phyloP scores from a whole-genome alignment of 2,113 vertebrate genomes.

The Lagopus leucura region DNA sequence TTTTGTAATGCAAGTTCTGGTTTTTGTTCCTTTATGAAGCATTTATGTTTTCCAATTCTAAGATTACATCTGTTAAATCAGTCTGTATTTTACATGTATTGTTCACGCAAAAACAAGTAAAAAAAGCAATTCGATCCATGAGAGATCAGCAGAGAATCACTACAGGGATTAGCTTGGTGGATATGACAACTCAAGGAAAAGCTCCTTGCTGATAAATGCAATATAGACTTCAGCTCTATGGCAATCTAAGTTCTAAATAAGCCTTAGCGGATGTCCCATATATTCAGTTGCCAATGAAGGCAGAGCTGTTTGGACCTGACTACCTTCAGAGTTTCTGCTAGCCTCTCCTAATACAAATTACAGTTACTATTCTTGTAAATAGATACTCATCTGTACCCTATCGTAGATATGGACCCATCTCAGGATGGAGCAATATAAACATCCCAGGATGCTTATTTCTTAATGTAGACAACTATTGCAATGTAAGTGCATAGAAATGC shows the following conservation, averaged over 20 bases:
- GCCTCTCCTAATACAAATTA: not conserved
- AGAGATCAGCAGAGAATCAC: not conserved
- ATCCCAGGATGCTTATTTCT: not conserved
- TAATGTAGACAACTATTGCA: accelerated
- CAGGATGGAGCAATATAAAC: not conserved
- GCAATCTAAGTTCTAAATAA: not conserved
- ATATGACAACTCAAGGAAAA: not conserved
- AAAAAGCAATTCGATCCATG: not conserved
- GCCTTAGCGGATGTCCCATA: not conserved
- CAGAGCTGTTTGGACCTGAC: not conserved
- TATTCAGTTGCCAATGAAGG: not conserved
- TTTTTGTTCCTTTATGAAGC: not conserved
- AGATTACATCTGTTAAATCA: not conserved
- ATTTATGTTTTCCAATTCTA: not conserved
- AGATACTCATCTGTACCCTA: not conserved
- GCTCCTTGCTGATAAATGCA: not conserved
- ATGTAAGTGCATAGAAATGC: not conserved
- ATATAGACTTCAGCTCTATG: not conserved
- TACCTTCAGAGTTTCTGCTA: not conserved
- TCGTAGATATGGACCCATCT: not conserved
- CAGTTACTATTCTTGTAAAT: not conserved
- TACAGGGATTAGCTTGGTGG: not conserved
- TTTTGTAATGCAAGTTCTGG: not conserved
- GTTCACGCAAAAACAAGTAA: not conserved
- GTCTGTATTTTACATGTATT: not conserved